Percentiles rank a stretch among this genome's conserved stretches.
phyloP scores from a whole-genome alignment of 2,797 vertebrate genomes.

The Lacerta viridis region DNA sequence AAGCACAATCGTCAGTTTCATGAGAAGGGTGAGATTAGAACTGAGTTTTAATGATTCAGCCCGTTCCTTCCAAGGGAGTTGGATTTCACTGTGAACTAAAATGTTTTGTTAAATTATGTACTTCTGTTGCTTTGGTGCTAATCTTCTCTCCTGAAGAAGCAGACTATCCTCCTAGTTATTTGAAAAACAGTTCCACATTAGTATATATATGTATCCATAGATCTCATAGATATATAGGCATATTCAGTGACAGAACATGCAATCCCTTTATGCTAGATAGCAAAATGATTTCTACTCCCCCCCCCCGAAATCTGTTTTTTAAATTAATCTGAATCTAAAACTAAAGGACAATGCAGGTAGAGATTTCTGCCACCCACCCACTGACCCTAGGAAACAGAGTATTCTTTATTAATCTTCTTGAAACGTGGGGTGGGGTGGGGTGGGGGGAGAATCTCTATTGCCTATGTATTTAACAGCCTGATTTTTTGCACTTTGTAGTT shows the following conservation, averaged over 20 bases:
- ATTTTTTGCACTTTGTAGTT: conserved; percentile 67
- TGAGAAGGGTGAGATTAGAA: conserved; percentile 62
- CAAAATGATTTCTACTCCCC: conserved; percentile 74
- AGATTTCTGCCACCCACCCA: conserved; percentile 50
- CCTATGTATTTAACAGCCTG: conserved; percentile 65
- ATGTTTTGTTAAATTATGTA: conserved; percentile 75
- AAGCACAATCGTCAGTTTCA: conserved; percentile 56
- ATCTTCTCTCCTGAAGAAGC: conserved; percentile 71
- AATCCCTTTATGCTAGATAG: conserved; percentile 70
- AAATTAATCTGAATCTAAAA: conserved; percentile 74
- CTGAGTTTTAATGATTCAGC: conserved; percentile 67
- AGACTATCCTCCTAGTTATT: conserved; percentile 63
- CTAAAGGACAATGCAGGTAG: conserved; percentile 72
- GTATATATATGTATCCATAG: conserved; percentile 6
- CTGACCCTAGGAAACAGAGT: conserved; percentile 60
- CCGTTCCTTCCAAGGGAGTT: conserved; percentile 63
- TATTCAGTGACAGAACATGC: conserved; percentile 55
- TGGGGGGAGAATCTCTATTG: conserved; percentile 54
- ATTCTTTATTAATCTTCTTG: conserved; percentile 73
- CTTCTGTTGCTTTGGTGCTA: conserved; percentile 71
- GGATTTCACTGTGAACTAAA: conserved; percentile 72
- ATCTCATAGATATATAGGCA: conserved; percentile 43
- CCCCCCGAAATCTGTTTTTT: conserved; percentile 68
- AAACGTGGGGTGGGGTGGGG: conserved; percentile 42
- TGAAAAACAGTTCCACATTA: conserved; percentile 73